Evolutionary conservation across 2,113 vertebrate species (phyloP).

Genomic region (Phrynosoma platyrhinos): DNA sequence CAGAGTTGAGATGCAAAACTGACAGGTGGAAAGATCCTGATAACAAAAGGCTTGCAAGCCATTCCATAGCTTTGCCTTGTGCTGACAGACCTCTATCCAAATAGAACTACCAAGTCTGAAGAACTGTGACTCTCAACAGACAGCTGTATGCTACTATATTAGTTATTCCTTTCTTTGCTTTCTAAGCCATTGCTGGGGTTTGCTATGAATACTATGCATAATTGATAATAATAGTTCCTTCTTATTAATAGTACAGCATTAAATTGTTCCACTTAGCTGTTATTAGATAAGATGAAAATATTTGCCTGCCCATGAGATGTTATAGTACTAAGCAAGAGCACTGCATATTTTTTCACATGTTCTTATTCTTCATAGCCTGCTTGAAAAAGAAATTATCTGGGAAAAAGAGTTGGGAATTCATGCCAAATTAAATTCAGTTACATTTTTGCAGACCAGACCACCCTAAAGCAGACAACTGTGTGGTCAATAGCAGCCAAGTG

Average conservation of each 20-base stretch:
- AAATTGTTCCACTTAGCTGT: constrained; percentile 20
- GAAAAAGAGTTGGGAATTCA: not conserved
- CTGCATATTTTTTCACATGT: not conserved
- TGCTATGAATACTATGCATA: constrained; percentile 17
- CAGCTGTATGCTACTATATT: not conserved
- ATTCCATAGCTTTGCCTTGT: not conserved
- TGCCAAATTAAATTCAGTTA: not conserved
- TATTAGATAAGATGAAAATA: not conserved
- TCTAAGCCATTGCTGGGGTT: not conserved
- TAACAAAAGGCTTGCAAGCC: not conserved
- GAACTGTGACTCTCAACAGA: not conserved
- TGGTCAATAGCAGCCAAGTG: not conserved
- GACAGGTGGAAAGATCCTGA: not conserved
- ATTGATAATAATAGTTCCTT: not conserved
- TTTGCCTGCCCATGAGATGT: not conserved
- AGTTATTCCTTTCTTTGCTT: not conserved
- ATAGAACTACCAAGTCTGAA: not conserved
- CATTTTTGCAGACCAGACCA: not conserved
- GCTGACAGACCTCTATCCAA: not conserved
- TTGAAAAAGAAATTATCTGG: not conserved
- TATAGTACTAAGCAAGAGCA: not conserved
- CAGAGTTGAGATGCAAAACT: not conserved
- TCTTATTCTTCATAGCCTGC: not conserved
- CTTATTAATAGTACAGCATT: constrained; percentile 23
- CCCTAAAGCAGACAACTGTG: not conserved